These are phyloP conservation scores for Amiota minor DNA, from an alignment of 2,888 invertebrate genomes.

Conservation along the genomic window DNA sequence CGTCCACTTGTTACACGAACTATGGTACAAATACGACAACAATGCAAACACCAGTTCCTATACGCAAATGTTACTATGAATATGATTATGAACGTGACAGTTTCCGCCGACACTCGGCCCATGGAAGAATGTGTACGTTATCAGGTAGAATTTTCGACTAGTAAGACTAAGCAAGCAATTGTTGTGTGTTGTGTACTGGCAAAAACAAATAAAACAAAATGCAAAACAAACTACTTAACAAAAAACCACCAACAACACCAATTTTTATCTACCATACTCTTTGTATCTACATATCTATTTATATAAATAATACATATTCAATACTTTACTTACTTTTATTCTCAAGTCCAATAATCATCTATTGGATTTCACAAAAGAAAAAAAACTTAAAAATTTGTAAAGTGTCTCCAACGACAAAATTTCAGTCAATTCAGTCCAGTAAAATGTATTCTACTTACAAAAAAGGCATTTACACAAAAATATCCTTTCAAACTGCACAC, in stretches of 20 bases:
- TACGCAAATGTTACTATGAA: constrained; percentile 73
- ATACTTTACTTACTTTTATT: too few relatives aligned
- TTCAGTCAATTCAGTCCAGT: constrained; percentile 1
- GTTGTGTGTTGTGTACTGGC: constrained; percentile 28
- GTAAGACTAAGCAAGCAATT: not conserved
- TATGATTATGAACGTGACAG: constrained; percentile 71
- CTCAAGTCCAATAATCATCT: too few relatives aligned
- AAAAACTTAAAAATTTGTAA: not conserved
- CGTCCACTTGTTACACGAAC: constrained; percentile 72
- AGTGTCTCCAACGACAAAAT: not conserved
- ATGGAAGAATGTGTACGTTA: constrained; percentile 73
- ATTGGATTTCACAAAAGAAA: not conserved
- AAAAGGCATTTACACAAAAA: constrained; percentile 60
- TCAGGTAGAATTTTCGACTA: constrained; percentile 58
- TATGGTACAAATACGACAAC: constrained; percentile 71
- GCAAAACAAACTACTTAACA: constrained; percentile 32
- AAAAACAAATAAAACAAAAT: constrained; percentile 40
- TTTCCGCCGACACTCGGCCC: constrained; percentile 74
- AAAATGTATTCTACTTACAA: constrained; percentile 22
- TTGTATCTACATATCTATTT: not conserved
- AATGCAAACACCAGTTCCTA: constrained; percentile 72
- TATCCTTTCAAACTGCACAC: constrained; percentile 33
- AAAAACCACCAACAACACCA: constrained; percentile 17
- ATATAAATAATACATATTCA: not conserved
- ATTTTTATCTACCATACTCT: constrained; percentile 20